Evolutionary conservation across 2,797 vertebrate genomes (phyloP).

Genomic region (Urosaurus nigricauda): DNA sequence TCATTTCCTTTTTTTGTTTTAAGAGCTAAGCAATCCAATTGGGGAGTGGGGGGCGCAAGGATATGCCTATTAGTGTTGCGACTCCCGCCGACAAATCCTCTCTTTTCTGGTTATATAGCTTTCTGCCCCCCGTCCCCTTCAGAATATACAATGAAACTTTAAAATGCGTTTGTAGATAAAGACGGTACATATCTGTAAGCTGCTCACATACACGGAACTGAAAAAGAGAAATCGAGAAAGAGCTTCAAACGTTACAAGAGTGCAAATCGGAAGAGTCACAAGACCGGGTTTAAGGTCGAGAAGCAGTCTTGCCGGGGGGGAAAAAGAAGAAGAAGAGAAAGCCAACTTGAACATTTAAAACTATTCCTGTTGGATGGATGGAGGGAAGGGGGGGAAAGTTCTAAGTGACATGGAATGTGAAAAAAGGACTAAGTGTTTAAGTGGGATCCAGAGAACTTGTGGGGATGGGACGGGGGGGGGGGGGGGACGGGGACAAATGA

Average conservation of each 20-base stretch:
- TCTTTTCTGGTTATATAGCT: slow-evolving; percentile 73
- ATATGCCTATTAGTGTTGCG: slow-evolving; percentile 96
- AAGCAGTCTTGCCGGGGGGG: slow-evolving; percentile 81
- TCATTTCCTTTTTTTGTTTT: slow-evolving; percentile 81
- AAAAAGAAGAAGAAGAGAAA: slow-evolving; percentile 58
- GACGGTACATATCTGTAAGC: slow-evolving; percentile 90
- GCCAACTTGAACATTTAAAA: slow-evolving; percentile 86
- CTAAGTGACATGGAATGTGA: slow-evolving; percentile 98
- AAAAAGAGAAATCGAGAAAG: slow-evolving; percentile 88
- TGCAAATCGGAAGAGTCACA: slow-evolving; percentile 98
- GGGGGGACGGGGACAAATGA: slow-evolving; percentile 33
- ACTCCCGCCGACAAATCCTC: slow-evolving; percentile 89
- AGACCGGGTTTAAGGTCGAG: slow-evolving; percentile 84
- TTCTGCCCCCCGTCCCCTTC: slow-evolving; percentile 70
- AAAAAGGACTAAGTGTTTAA: slow-evolving; percentile 84
- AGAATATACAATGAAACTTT: slow-evolving; percentile 91
- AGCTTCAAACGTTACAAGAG: slow-evolving; percentile 94
- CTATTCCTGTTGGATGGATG: slow-evolving; percentile 83
- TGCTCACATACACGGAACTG: slow-evolving; percentile 93
- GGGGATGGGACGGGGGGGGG: slow-evolving; percentile 53
- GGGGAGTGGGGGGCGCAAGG: slow-evolving; percentile 83
- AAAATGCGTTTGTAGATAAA: slow-evolving; percentile 90
- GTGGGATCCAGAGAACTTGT: slow-evolving; percentile 85
- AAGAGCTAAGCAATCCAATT: slow-evolving; percentile 89
- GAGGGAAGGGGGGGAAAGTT: slow-evolving; percentile 64